A percentile compares a stretch with the other conserved stretches of the same genome.
These are phyloP conservation scores for Pseudolaguvia tuberculata DNA, from an alignment of 2,113 vertebrate genomes.

Conservation along the genomic window DNA sequence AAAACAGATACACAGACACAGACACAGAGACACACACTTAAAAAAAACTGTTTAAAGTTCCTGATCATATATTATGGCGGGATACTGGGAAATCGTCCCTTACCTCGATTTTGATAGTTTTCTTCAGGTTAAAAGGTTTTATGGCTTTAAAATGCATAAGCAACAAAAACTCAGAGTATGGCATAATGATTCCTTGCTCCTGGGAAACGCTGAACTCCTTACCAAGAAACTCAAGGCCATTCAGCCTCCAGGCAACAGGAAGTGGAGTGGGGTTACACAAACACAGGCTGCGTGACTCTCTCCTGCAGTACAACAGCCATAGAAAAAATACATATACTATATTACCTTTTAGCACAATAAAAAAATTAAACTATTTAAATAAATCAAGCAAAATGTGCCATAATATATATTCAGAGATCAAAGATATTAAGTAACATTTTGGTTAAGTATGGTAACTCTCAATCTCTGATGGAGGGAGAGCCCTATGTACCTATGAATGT, in stretches of 20 bases:
- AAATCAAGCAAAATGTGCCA: not conserved
- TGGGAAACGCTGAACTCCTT: slow-evolving; percentile 74
- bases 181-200: slow-evolving; percentile 63
- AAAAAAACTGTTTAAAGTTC: no score
- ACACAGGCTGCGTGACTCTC: slow-evolving; percentile 61
- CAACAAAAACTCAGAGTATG: slow-evolving; percentile 62
- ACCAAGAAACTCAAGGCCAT: slow-evolving; percentile 74
- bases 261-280: slow-evolving; percentile 72
- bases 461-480: no score
- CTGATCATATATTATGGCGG: no score
- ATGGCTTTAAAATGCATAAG: slow-evolving; percentile 70
- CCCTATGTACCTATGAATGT: no score
- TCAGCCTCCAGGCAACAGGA: slow-evolving; percentile 76
- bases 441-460: no score
- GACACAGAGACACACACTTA: no score
- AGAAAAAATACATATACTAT: not conserved
- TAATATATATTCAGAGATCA: not conserved
- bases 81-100: no score
- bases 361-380: not conserved
- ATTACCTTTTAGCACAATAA: slow-evolving; percentile 5
- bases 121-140: slow-evolving; percentile 69
- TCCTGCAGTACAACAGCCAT: slow-evolving; percentile 57
- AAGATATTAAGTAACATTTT: not conserved
- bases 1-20: no score
- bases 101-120: slow-evolving; percentile 80